Evolutionary conservation across 2,888 invertebrate species (phyloP), one percentile per base, ranked within the genome.

Genomic region (Entomobrya proxima): DNA sequence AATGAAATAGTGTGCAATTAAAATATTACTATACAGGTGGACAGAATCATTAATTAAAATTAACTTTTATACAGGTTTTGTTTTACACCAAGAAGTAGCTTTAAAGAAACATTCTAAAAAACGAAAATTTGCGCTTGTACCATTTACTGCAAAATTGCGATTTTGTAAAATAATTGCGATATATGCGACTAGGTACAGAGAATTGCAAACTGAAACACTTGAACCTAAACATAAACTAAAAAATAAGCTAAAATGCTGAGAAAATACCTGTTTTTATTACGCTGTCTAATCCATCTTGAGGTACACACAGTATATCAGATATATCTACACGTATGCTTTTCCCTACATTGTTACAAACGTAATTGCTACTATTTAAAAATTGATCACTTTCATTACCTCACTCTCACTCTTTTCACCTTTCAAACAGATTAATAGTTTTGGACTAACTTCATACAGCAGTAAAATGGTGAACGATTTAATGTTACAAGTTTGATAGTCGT

Each of bases 111-210:
- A 2, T n/a, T 44, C 40, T 40, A 40, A 40, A 40, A 6, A 11
- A 40, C 40, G 44, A 44, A 11, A 52, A 18, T 52, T 52, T 52
- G 2, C n/a, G n/a, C n/a, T 52, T 52, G n/a, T 32, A 61, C 32
- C 21, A 52, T 52, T 52, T 21, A 52, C 52, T 21, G 2, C 7
- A 52, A 52, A 21, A 18, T 61, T 64, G 64, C 64, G 35, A 37
- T 35, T 37, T 35, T 37, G n/a, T n/a, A n/a, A n/a, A n/a, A n/a
- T n/a, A n/a, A n/a, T 24, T 27, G 11, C 15, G n/a, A n/a, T n/a
- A n/a, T n/a, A n/a, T 58, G 64, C 64, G 64, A 64, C 64, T 64
- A 64, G 64, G 64, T 64, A 64, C 64, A 64, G 18, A 37, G 37
- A n/a, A n/a, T 64, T 64, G 64, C n/a, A n/a, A 27, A 58, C 58